phyloP scores from a whole-genome alignment of 2,888 invertebrate species.

The Pachydiplax longipennis region DNA sequence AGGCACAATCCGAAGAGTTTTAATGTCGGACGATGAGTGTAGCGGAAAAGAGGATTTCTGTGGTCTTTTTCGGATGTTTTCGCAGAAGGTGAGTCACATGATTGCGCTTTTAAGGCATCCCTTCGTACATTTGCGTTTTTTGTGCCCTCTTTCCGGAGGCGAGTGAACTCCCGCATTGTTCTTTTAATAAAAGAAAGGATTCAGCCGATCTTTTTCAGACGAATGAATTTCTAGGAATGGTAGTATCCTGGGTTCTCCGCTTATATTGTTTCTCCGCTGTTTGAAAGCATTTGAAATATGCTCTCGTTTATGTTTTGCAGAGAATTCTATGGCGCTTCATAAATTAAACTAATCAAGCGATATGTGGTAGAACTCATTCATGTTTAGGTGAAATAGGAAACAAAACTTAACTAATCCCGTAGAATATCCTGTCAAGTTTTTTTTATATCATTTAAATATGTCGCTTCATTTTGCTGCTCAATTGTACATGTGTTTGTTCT shows the following conservation, averaged over 20 bases:
- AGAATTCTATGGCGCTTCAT: too few relatives aligned
- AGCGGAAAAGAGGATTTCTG: neutral
- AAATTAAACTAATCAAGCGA: too few relatives aligned
- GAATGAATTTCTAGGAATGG: neutral
- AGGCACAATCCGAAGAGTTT: neutral
- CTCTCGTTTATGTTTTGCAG: neutral
- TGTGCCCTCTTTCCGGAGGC: neutral
- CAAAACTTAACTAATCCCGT: too few relatives aligned
- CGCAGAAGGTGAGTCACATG: neutral
- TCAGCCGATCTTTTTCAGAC: neutral
- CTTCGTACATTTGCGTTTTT: neutral
- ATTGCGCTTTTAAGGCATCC: neutral
- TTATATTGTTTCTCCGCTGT: neutral
- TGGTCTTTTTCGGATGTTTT: neutral
- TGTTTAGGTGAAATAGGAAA: too few relatives aligned
- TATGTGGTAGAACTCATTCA: too few relatives aligned
- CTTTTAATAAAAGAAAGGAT: neutral
- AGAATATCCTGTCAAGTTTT: too few relatives aligned
- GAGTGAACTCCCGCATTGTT: neutral
- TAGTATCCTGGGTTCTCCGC: neutral
- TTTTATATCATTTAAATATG: too few relatives aligned
- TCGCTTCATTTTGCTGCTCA: too few relatives aligned
- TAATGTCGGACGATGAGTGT: neutral
- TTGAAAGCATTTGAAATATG: neutral
- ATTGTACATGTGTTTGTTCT: too few relatives aligned